Conservation (phyloP, 2,797 vertebrate species). For the Darevskia nairensis region DNA sequence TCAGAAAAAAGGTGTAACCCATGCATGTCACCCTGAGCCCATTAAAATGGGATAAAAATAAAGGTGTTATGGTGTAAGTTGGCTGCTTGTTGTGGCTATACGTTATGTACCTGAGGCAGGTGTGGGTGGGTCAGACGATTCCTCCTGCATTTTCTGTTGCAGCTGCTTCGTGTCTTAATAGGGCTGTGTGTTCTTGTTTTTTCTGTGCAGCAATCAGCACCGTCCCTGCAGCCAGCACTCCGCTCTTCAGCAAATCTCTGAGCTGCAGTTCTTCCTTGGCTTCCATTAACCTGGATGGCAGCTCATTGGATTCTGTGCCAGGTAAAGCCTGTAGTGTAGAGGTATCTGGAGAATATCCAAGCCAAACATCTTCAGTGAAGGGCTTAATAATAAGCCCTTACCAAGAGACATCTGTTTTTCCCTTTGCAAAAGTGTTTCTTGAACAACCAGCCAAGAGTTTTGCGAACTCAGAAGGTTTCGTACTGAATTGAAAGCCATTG, state of each 20-base stretch:
- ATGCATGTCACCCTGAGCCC: not conserved
- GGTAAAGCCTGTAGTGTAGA: slow-evolving; percentile 72
- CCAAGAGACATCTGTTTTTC: not conserved
- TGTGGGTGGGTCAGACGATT: too few relatives aligned
- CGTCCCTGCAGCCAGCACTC: slow-evolving; percentile 82
- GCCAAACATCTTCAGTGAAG: not conserved
- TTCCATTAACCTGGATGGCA: slow-evolving; percentile 80
- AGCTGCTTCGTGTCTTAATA: not conserved
- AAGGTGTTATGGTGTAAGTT: not conserved
- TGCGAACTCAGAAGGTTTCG: not conserved
- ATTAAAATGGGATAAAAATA: not conserved
- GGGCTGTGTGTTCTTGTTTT: not conserved
- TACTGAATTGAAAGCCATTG: not conserved
- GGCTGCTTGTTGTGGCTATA: not conserved
- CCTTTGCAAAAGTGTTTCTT: not conserved
- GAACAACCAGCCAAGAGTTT: not conserved
- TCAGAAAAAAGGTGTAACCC: not conserved
- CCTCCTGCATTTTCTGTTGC: not conserved
- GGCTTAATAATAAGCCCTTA: not conserved
- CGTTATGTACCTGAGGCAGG: not conserved
- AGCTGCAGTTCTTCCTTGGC: slow-evolving; percentile 83
- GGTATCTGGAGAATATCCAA: accelerated
- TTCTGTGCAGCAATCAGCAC: slow-evolving; percentile 84
- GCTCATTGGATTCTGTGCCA: slow-evolving; percentile 85
- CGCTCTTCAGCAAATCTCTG: slow-evolving; percentile 88